phyloP scores from a whole-genome alignment of 1,140 invertebrate species.

The Pseudobourletiella spinata region DNA sequence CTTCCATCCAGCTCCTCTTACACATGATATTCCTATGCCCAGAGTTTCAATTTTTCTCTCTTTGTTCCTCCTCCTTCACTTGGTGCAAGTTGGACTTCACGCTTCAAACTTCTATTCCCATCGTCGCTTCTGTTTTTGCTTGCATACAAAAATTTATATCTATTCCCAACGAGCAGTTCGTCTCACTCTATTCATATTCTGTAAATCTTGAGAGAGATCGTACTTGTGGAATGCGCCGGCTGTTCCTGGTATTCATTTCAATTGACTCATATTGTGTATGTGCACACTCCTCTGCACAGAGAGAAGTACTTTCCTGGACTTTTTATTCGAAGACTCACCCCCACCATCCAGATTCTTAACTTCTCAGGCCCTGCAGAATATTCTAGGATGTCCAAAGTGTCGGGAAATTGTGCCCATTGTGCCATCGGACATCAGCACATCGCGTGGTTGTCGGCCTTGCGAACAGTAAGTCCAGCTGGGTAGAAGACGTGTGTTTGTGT shows the following conservation, averaged over 20 bases:
- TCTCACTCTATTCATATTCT: no score
- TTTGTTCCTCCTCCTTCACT: no score
- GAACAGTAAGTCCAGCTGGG: conserved; percentile 3
- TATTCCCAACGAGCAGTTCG: no score
- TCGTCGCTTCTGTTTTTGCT: no score
- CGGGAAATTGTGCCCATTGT: conserved; percentile 1
- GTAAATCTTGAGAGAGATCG: no score
- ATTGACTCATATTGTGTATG: background rate
- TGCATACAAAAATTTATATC: no score
- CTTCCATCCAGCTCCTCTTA: no score
- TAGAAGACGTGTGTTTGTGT: no score
- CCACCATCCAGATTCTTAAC: conserved; percentile 2
- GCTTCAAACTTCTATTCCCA: no score
- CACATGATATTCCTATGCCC: no score
- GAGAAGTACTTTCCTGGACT: conserved; percentile 2
- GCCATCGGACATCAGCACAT: background rate
- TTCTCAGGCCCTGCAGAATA: conserved; percentile 6
- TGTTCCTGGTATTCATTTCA: background rate
- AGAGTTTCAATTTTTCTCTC: no score
- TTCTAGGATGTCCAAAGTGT: conserved; percentile 4
- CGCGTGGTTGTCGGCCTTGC: background rate
- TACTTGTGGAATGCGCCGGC: background rate
- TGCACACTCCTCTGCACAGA: background rate
- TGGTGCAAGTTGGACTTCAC: no score
- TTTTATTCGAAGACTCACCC: conserved; percentile 3